Evolutionary conservation across 2,888 invertebrate genomes (phyloP).

Genomic region (Euzophera pinguis): DNA sequence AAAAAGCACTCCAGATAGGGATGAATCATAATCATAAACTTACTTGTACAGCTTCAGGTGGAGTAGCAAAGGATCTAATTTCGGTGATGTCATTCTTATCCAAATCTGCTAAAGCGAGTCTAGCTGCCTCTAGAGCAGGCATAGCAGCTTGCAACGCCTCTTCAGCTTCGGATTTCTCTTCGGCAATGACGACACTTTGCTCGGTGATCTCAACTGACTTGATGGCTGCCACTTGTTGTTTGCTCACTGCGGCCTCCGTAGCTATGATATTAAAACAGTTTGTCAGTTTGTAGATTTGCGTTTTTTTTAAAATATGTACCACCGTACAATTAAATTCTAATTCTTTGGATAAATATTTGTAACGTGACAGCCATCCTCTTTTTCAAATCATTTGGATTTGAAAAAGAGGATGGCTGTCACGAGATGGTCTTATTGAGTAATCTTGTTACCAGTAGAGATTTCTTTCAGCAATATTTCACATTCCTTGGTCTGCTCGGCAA

Average conservation of each 20-base stretch:
- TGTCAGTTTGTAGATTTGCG: too few relatives aligned
- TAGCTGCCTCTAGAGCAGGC: constrained; percentile 90
- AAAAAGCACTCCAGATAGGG: too few relatives aligned
- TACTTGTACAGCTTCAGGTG: constrained; percentile 92
- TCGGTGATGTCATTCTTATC: constrained; percentile 96
- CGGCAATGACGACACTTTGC: constrained; percentile 87
- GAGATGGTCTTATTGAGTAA: too few relatives aligned
- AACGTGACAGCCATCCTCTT: too few relatives aligned
- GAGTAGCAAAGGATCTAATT: constrained; percentile 94
- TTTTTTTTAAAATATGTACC: too few relatives aligned
- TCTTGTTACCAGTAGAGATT: constrained; percentile 81
- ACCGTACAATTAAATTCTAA: too few relatives aligned
- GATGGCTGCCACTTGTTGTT: constrained; percentile 88
- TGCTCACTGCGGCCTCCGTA: constrained; percentile 85
- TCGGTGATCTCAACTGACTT: constrained; percentile 91
- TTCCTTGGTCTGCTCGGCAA: constrained; percentile 88
- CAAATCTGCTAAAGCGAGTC: constrained; percentile 88
- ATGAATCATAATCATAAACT: not conserved
- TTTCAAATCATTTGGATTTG: too few relatives aligned
- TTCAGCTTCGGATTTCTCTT: constrained; percentile 92
- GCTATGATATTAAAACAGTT: constrained; percentile 45
- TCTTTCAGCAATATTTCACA: constrained; percentile 89
- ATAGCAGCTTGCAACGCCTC: constrained; percentile 88
- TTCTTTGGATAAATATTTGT: not conserved
- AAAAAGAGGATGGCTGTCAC: too few relatives aligned